Evolutionary conservation across 2,888 invertebrate species (phyloP), one percentile per base, ranked within the genome.

Genomic region (Leptopilina syphax): DNA sequence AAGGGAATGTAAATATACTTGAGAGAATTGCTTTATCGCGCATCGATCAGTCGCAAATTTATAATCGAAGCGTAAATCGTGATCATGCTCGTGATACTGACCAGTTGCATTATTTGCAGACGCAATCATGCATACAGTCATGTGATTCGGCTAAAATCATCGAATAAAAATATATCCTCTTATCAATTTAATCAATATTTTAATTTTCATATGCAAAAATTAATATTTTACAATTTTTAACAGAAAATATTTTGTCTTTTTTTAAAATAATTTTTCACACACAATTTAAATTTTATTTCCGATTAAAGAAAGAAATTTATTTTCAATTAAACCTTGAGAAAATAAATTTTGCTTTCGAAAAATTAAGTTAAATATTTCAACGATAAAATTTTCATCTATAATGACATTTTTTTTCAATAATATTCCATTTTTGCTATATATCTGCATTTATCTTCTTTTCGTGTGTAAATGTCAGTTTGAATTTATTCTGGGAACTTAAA

Each of bases 11-110:
- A 44, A 70, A 70, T 44, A 70, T 50, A 24, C 70, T 73, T 54
- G 50, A 54, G 54, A 34, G 34, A 73, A 73, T 73, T 13, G 13
- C 54, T 12, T 57, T 73, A 57, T 73, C 70, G 24, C 70, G 24
- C 8, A 27, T 57, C 34, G 54, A 57, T 73, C 70, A 54, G 54
- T 73, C 54, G 57, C 34, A 73, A 44, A 73, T 73, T 73, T 27
- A 54, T 73, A 73, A 73, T 73, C 70, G 27, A 73, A 27, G 70
- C 57, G 3, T 73, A 27, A 73, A 13, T 57, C 70, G 70, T 34
- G 54, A 73, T 68, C 68, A 47, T n/a, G 44, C 47, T 27, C 70
- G 9, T 57, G 70, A 73, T 73, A 7, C n/a, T 34, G 70, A 57
- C 50, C 70, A 50, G 27, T 73, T 50, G 54, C 34, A 50, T 54